Conservation (phyloP, 2,888 invertebrate genomes). For the Listrodromus nycthemerus region DNA sequence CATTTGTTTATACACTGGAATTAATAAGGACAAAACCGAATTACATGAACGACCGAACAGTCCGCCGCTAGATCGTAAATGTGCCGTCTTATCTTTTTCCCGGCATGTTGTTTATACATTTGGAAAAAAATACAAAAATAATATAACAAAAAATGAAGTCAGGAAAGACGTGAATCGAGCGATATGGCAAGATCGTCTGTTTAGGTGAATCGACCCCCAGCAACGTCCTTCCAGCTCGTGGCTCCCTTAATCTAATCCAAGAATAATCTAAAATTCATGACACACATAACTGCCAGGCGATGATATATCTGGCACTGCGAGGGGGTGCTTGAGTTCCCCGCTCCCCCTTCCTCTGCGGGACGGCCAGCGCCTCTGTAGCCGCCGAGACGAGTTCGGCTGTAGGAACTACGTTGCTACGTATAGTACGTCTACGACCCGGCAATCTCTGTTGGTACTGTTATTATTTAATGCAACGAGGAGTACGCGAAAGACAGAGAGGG, state of each 20-base stretch:
- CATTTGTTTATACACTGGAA: not conserved
- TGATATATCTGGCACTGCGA: conserved; percentile 82
- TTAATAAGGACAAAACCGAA: too few relatives aligned
- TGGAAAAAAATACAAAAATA: not conserved
- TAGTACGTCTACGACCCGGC: conserved; percentile 41
- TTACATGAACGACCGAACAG: too few relatives aligned
- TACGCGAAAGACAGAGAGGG: not conserved
- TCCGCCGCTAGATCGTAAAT: not conserved
- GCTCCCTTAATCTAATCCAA: conserved; percentile 83
- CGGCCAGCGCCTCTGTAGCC: not conserved
- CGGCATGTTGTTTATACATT: not conserved
- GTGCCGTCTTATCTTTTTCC: not conserved
- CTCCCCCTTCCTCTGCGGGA: not conserved
- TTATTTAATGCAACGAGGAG: conserved; percentile 57
- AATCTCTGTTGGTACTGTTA: conserved; percentile 50
- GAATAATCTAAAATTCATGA: conserved; percentile 84
- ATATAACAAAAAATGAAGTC: conserved; percentile 2
- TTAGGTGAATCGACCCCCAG: not conserved
- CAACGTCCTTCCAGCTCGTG: conserved; percentile 43
- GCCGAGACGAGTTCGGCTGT: conserved; percentile 37
- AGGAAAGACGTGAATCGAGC: not conserved
- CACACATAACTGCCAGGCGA: conserved; percentile 84
- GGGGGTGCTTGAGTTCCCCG: conserved; percentile 20
- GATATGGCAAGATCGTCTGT: not conserved
- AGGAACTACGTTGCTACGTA: conserved; percentile 4